Percentiles rank a stretch among this genome's conserved stretches.
Conservation (phyloP, 2,888 invertebrate species). For the Drosophila yooni region DNA sequence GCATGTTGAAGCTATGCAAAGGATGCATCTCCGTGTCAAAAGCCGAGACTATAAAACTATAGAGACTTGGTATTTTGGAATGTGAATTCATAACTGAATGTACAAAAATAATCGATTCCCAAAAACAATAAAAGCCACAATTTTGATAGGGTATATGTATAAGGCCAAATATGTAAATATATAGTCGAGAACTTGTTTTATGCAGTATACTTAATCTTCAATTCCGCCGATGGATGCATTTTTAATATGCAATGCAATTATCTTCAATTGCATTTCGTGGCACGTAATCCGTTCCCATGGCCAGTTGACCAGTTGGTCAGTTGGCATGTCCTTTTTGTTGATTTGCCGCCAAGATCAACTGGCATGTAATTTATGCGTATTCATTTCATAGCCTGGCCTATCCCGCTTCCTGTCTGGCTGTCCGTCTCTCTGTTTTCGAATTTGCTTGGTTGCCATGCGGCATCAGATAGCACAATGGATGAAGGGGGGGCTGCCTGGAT, state of each 20-base stretch:
- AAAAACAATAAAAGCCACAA: not conserved
- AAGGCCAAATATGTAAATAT: not conserved
- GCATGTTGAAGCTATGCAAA: not conserved
- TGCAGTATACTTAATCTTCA: not conserved
- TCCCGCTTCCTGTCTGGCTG: constrained; percentile 72
- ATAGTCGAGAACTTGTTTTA: not conserved
- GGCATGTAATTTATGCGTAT: constrained; percentile 78
- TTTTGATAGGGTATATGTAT: not conserved
- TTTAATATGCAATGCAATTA: constrained; percentile 21
- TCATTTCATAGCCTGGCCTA: constrained; percentile 76
- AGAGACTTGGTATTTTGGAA: not conserved
- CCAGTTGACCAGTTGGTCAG: constrained; percentile 1
- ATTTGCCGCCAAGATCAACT: constrained; percentile 24
- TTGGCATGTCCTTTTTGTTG: constrained; percentile 9
- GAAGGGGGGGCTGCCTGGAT: constrained; percentile 17
- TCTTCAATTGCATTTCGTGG: constrained; percentile 23
- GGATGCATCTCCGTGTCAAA: not conserved
- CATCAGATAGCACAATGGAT: constrained; percentile 55
- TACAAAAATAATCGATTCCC: not conserved
- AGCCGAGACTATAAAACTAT: not conserved
- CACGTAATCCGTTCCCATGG: constrained; percentile 48
- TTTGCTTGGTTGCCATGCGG: constrained; percentile 9
- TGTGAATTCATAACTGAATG: not conserved
- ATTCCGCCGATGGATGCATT: constrained; percentile 2
- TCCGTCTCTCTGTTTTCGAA: constrained; percentile 8